Conservation (phyloP, 2,888 invertebrate species). For the Ophion ventricosus region DNA sequence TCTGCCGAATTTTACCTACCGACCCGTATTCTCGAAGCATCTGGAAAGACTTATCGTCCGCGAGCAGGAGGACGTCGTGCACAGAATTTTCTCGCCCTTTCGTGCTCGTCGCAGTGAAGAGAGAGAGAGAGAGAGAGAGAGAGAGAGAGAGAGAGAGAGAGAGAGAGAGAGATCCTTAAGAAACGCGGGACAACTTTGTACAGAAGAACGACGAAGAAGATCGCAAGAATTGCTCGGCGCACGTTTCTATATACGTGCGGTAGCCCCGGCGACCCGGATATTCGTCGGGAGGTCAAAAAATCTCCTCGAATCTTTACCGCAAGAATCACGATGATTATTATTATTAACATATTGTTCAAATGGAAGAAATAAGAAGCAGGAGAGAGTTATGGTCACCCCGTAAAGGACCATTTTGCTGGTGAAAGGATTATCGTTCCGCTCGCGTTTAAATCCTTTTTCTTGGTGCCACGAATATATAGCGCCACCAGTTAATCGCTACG, state of each 20-base stretch:
- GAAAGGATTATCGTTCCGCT: conserved; percentile 46
- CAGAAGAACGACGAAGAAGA: conserved; percentile 7
- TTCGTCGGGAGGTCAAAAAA: conserved; percentile 66
- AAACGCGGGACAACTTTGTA: too few relatives aligned
- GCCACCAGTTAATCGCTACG: conserved; percentile 74
- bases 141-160: conserved; percentile 18
- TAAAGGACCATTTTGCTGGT: conserved; percentile 44
- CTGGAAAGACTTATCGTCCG: not conserved
- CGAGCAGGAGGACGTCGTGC: too few relatives aligned
- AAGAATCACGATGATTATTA: conserved; percentile 39
- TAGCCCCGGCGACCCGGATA: conserved; percentile 70
- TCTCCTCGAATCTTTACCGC: conserved; percentile 28
- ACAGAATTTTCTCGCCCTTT: not conserved
- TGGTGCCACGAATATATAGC: conserved; percentile 65
- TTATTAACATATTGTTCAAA: conserved; percentile 38
- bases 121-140: conserved; percentile 18
- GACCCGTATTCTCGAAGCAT: too few relatives aligned
- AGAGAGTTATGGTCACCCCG: not conserved
- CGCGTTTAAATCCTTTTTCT: conserved; percentile 51
- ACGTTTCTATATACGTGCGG: conserved; percentile 68
- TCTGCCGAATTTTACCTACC: too few relatives aligned
- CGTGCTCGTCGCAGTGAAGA: conserved; percentile 3
- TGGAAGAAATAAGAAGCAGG: not conserved
- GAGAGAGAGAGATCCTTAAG: conserved; percentile 10
- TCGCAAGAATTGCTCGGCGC: conserved; percentile 48